Evolutionary conservation across 2,888 invertebrate genomes (phyloP).

Genomic region (Thecophora atra): DNA sequence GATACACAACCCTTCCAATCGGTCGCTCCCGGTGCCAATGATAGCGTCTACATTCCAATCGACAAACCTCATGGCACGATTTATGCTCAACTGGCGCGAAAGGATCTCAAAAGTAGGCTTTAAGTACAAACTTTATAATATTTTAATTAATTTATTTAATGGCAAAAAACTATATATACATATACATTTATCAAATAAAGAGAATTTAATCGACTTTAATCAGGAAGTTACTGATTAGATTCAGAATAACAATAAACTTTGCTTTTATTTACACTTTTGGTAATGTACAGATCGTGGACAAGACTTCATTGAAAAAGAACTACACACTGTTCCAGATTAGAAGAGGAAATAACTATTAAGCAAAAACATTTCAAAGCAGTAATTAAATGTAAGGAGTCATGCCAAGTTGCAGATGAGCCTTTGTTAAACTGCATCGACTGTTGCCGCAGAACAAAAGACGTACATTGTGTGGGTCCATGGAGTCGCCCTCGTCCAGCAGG

Average conservation of each 20-base stretch:
- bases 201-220: no score
- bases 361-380: no score
- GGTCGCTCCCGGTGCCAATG: constrained; percentile 72
- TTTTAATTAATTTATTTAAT: no score
- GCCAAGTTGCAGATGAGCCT: constrained; percentile 42
- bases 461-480: constrained; percentile 30
- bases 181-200: no score
- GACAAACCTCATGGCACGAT: constrained; percentile 83
- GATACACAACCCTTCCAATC: constrained; percentile 79
- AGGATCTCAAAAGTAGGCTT: constrained; percentile 57
- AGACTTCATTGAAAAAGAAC: neutral
- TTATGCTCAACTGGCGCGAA: constrained; percentile 75
- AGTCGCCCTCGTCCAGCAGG: constrained; percentile 38
- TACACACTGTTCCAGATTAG: neutral
- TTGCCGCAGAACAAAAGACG: constrained; percentile 51
- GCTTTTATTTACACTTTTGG: constrained; percentile 14
- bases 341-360: neutral
- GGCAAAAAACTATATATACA: no score
- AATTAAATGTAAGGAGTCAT: neutral
- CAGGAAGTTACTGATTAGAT: no score
- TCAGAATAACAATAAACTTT: no score
- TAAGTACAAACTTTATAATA: constrained; percentile 47
- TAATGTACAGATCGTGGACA: neutral
- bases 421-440: constrained; percentile 50
- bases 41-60: constrained; percentile 79